Conservation (phyloP, 2,113 vertebrate genomes). For the Ophthalmotilapia sp. region DNA sequence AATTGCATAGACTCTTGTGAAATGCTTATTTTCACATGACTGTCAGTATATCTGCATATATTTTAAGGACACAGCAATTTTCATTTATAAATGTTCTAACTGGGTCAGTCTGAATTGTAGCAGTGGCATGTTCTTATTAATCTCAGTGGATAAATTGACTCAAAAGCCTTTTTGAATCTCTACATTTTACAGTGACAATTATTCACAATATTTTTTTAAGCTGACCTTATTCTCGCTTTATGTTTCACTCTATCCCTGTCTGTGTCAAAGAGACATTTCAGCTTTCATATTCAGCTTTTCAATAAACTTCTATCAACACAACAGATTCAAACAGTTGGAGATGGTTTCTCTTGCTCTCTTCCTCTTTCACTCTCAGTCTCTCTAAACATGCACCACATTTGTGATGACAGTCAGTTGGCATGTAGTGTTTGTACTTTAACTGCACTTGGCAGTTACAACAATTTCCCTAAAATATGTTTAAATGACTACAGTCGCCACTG, state of each 20-base stretch:
- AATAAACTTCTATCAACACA: not conserved
- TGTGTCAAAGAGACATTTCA: constrained; percentile 8
- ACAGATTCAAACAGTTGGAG: constrained; percentile 6
- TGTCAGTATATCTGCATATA: not conserved
- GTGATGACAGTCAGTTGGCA: constrained; percentile 48
- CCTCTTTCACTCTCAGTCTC: not conserved
- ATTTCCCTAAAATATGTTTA: constrained; percentile 37
- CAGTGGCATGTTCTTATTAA: not conserved
- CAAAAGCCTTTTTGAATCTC: not conserved
- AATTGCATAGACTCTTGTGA: not conserved
- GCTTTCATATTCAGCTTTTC: constrained; percentile 6
- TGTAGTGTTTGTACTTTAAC: not conserved
- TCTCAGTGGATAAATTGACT: not conserved
- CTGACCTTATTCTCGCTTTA: not conserved
- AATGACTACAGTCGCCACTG: constrained; percentile 11
- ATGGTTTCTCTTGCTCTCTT: constrained; percentile 6
- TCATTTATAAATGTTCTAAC: not conserved
- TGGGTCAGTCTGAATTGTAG: not conserved
- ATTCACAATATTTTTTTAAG: not conserved
- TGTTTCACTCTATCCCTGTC: not conserved
- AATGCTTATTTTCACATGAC: not conserved
- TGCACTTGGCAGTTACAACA: constrained; percentile 20
- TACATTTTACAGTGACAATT: not conserved
- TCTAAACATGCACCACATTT: constrained; percentile 45
- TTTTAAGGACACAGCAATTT: not conserved